phyloP scores from a whole-genome alignment of 2,797 vertebrate genomes.

The Characodon lateralis region DNA sequence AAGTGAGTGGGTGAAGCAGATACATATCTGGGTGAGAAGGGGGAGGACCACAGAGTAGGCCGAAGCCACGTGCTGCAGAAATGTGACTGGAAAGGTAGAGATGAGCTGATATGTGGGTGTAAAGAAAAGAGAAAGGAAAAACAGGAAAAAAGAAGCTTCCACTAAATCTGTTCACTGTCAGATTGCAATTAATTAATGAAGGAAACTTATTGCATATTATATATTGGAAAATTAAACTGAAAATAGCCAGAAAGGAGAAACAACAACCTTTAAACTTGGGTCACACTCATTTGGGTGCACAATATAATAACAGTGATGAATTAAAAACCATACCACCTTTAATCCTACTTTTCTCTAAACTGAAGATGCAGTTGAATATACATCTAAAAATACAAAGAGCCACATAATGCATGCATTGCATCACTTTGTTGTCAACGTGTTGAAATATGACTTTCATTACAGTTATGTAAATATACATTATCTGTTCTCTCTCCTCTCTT shows the following conservation, averaged over 20 bases:
- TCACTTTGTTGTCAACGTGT: neutral
- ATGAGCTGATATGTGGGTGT: slow-evolving; percentile 67
- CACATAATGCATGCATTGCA: neutral
- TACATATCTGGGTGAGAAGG: slow-evolving; percentile 70
- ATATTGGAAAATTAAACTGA: neutral
- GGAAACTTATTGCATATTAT: neutral
- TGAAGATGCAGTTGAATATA: slow-evolving; percentile 2
- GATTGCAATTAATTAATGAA: neutral
- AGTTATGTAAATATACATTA: neutral
- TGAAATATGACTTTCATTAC: neutral
- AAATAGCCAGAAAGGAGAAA: slow-evolving; percentile 1
- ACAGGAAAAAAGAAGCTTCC: slow-evolving; percentile 18
- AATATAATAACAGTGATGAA: neutral
- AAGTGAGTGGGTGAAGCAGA: slow-evolving; percentile 60
- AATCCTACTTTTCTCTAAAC: neutral
- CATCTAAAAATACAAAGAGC: neutral
- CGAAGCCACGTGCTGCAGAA: slow-evolving; percentile 55
- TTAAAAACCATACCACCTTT: neutral
- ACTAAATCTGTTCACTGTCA: slow-evolving; percentile 6
- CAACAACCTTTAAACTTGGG: neutral
- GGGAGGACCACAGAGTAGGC: slow-evolving; percentile 71
- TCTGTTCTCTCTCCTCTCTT: neutral
- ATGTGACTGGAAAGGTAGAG: slow-evolving; percentile 63
- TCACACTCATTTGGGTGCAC: neutral
- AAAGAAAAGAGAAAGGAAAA: slow-evolving; percentile 31